A percentile compares a stretch with the other conserved stretches of the same genome.
These are phyloP conservation scores for Heliconius ethilla DNA, from an alignment of 2,888 invertebrate species.

Conservation along the genomic window DNA sequence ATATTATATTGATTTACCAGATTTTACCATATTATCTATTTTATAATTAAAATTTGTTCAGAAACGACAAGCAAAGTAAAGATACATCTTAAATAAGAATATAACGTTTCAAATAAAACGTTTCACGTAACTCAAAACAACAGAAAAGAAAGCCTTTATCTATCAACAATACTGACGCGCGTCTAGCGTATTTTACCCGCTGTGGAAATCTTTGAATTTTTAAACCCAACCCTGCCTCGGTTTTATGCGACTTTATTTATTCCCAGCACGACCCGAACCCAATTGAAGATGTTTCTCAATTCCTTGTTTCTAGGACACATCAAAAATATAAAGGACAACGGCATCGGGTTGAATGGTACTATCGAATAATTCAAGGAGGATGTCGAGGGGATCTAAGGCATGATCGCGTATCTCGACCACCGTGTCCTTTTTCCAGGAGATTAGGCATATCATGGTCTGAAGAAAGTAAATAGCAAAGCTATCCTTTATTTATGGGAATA, in stretches of 20 bases:
- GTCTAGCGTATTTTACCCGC: conserved; percentile 10
- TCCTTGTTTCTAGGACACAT: conserved; percentile 33
- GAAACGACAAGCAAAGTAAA: too few species aligned
- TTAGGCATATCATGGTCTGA: conserved; percentile 69
- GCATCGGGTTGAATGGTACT: conserved; percentile 43
- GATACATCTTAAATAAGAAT: neutral
- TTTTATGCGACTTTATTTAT: conserved; percentile 36
- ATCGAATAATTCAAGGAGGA: conserved; percentile 43
- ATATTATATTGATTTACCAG: too few species aligned
- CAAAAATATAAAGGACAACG: conserved; percentile 46
- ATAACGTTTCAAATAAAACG: conserved; percentile 45
- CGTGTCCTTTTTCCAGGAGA: conserved; percentile 70
- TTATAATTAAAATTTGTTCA: neutral
- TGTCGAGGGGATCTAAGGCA: conserved; percentile 46
- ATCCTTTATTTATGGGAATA: conserved; percentile 68
- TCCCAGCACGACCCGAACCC: conserved; percentile 36
- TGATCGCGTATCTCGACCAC: conserved; percentile 49
- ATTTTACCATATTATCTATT: neutral
- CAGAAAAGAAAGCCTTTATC: conserved; percentile 11
- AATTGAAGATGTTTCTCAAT: conserved; percentile 41
- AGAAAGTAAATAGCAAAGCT: conserved; percentile 60
- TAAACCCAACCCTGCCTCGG: conserved; percentile 19
- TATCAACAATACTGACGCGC: conserved; percentile 21
- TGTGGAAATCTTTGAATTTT: conserved; percentile 23
- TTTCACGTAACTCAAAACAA: conserved; percentile 30